These are phyloP conservation scores for Holothuria glaberrima DNA, from an alignment of 35 echinoderm and acorn worm species.

Conservation along the genomic window DNA sequence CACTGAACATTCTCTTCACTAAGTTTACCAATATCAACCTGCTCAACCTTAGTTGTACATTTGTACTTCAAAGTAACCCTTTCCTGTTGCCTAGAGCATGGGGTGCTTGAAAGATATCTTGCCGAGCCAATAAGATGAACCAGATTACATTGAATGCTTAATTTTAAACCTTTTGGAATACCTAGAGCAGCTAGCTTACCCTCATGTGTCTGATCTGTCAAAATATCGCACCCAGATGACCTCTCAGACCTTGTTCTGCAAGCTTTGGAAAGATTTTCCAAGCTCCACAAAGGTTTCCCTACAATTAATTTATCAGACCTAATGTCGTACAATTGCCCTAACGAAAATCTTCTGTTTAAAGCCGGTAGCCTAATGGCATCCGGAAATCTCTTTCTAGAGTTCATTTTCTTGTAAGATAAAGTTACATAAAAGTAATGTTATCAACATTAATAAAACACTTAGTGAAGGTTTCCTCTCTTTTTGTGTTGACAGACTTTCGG, in stretches of 20 bases:
- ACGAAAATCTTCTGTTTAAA: background rate
- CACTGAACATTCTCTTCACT: background rate
- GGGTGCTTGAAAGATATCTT: background rate
- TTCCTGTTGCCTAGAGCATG: background rate
- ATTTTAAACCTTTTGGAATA: background rate
- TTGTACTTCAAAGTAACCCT: constrained; percentile 13
- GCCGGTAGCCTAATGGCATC: background rate
- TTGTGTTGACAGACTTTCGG: no score
- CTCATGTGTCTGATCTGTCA: background rate
- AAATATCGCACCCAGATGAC: background rate
- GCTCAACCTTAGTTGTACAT: constrained; percentile 29
- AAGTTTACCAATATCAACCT: constrained; percentile 5
- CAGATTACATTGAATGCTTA: constrained; percentile 1
- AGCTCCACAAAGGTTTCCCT: constrained; percentile 29
- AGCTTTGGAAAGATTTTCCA: background rate
- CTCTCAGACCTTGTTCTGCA: background rate
- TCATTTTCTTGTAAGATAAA: background rate
- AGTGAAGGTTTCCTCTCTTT: no score
- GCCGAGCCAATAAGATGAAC: background rate
- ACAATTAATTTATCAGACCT: background rate
- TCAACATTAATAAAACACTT: no score
- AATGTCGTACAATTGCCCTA: constrained; percentile 33
- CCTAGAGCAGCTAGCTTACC: background rate
- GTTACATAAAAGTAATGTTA: background rate
- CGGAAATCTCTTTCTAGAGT: background rate